Conservation (phyloP, 2,797 vertebrate species). For the Poecilia wingei region DNA sequence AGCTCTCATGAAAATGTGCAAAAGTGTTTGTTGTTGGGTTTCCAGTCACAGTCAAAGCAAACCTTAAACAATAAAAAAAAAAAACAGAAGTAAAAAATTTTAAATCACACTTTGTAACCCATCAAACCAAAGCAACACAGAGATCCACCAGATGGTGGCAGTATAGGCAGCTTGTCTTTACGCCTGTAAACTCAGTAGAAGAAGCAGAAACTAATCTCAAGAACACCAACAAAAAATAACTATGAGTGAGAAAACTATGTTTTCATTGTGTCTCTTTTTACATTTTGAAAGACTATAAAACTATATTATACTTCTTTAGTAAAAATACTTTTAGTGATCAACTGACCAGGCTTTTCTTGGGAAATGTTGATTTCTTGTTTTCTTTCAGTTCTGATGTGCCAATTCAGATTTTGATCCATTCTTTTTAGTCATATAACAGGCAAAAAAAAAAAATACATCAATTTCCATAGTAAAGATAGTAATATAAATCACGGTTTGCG, state of each 20-base stretch:
- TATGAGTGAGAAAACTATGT: not conserved
- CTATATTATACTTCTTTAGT: not conserved
- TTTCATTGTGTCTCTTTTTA: not conserved
- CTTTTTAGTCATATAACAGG: not conserved
- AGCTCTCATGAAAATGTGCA: not conserved
- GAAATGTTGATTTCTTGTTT: not conserved
- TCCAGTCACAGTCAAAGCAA: not conserved
- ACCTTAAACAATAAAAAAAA: not conserved
- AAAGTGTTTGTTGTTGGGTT: slow-evolving; percentile 31
- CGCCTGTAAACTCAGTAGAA: not conserved
- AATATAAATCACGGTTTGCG: no score
- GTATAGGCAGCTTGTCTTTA: not conserved
- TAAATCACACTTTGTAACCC: not conserved
- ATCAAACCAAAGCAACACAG: not conserved
- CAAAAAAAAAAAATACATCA: not conserved
- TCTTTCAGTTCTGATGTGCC: not conserved
- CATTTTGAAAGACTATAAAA: not conserved
- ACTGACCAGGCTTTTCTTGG: not conserved
- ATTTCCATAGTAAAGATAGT: not conserved
- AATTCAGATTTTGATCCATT: not conserved
- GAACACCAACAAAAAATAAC: not conserved
- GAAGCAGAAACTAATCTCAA: not conserved
- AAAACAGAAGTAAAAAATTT: not conserved
- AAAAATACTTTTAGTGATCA: no score
- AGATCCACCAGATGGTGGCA: not conserved